phyloP scores from a whole-genome alignment of 1,140 invertebrate genomes.

The Heterodera carotae region DNA sequence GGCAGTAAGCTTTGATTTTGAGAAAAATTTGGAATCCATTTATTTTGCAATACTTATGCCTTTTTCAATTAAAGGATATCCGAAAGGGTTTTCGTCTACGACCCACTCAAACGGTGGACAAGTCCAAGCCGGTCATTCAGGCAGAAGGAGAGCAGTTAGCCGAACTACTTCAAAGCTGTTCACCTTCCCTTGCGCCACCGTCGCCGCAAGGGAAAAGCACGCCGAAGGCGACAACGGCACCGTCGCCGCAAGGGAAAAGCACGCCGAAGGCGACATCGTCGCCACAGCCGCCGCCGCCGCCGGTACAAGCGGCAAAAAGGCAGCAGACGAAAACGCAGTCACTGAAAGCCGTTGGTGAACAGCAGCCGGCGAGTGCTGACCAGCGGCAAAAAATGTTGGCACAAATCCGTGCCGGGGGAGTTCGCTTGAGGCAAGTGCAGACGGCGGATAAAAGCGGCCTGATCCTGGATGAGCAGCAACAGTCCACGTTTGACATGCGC shows the following conservation, averaged over 20 bases:
- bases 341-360: slow-evolving; percentile 11
- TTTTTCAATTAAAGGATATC: slow-evolving; percentile 42
- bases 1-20: slow-evolving; percentile 20
- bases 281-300: slow-evolving; percentile 1
- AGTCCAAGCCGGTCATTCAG: slow-evolving; percentile 43
- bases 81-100: slow-evolving; percentile 42
- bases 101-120: slow-evolving; percentile 47
- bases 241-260: neutral
- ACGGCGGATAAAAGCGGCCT: slow-evolving; percentile 32
- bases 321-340: slow-evolving; percentile 10
- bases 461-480: slow-evolving; percentile 40
- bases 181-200: neutral
- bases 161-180: neutral
- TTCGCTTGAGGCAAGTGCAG: slow-evolving; percentile 4
- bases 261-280: neutral
- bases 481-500: slow-evolving; percentile 20
- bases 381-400: slow-evolving; percentile 15
- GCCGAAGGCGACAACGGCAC: neutral
- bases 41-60: neutral
- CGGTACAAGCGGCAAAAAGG: neutral
- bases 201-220: neutral
- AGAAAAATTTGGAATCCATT: neutral
- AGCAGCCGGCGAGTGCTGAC: neutral
- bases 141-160: slow-evolving; percentile 39
- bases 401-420: slow-evolving; percentile 5